Conservation (phyloP, 1,140 invertebrate genomes). For the Notospermus geniculatus region DNA sequence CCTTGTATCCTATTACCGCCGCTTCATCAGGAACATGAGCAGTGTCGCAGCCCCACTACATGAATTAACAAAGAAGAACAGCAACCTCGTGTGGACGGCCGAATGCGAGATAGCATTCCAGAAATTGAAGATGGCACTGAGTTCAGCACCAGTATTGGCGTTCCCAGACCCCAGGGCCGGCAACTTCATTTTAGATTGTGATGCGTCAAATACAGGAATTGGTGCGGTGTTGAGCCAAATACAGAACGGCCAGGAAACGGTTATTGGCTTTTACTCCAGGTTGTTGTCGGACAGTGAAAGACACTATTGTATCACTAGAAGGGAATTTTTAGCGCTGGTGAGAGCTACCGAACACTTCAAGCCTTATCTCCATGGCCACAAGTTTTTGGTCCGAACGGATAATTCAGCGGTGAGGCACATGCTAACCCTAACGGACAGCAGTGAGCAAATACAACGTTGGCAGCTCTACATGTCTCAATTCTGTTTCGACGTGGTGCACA, state of each 20-base stretch:
- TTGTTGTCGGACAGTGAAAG: too few species aligned
- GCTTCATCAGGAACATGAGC: conserved; percentile 18
- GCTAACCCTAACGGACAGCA: not conserved
- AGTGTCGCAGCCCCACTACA: conserved; percentile 22
- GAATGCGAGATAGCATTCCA: conserved; percentile 19
- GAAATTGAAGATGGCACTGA: conserved; percentile 19
- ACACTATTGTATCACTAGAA: too few species aligned
- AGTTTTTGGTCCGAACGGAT: conserved; percentile 2
- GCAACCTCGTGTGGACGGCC: conserved; percentile 23
- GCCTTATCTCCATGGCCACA: too few species aligned
- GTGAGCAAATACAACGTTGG: too few species aligned
- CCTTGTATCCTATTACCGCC: too few species aligned
- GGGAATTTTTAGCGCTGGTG: too few species aligned
- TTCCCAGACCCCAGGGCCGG: conserved; percentile 13
- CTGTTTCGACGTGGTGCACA: conserved; percentile 7
- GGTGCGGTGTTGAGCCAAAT: conserved; percentile 34
- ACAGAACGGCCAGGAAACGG: conserved; percentile 21
- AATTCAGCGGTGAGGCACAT: too few species aligned
- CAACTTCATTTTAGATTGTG: conserved; percentile 26
- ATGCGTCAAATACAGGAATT: conserved; percentile 26
- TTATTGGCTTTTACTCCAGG: conserved; percentile 22
- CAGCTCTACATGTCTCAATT: not conserved
- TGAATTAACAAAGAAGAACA: conserved; percentile 23
- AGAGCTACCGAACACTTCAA: too few species aligned
- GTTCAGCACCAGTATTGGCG: conserved; percentile 20